Evolutionary conservation across 2,888 invertebrate species (phyloP).

Genomic region (Tribolium freemani): DNA sequence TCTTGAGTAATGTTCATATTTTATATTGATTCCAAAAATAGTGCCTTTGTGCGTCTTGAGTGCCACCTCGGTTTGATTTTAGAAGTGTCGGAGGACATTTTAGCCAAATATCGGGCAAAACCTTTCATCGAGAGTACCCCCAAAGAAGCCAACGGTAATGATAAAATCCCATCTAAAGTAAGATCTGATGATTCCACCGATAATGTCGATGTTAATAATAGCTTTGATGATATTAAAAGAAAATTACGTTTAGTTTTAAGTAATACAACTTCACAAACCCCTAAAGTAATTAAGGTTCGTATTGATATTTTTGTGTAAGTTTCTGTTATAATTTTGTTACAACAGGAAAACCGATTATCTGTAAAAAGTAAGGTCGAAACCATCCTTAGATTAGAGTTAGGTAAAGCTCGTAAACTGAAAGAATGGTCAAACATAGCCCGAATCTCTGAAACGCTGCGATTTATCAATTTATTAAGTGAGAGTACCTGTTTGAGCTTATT

Average conservation of each 20-base stretch:
- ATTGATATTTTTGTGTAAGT: background rate
- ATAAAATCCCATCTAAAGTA: constrained; percentile 67
- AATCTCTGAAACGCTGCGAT: constrained; percentile 86
- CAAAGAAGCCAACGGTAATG: constrained; percentile 51
- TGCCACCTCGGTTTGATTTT: constrained; percentile 55
- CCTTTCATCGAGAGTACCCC: constrained; percentile 54
- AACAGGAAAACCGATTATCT: constrained; percentile 55
- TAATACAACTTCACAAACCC: constrained; percentile 85
- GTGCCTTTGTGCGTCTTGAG: too few relatives aligned
- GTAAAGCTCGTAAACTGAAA: constrained; percentile 85
- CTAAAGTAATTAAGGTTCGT: constrained; percentile 63
- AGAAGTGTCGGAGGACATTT: constrained; percentile 92
- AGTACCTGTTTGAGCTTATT: constrained; percentile 80
- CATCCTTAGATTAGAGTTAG: constrained; percentile 81
- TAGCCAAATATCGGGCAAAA: constrained; percentile 87
- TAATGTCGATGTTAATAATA: constrained; percentile 50
- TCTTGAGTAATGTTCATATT: too few relatives aligned
- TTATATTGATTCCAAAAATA: too few relatives aligned
- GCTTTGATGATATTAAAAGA: constrained; percentile 82
- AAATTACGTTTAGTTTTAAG: constrained; percentile 93
- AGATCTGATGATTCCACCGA: constrained; percentile 72
- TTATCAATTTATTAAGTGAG: constrained; percentile 80
- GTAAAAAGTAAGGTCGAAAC: constrained; percentile 71
- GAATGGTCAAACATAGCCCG: constrained; percentile 84
- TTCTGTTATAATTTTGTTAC: background rate